A percentile compares a stretch with the other conserved stretches of the same genome.
Evolutionary conservation across 2,888 invertebrate species (phyloP).

Genomic region (Drosophila phalerata): DNA sequence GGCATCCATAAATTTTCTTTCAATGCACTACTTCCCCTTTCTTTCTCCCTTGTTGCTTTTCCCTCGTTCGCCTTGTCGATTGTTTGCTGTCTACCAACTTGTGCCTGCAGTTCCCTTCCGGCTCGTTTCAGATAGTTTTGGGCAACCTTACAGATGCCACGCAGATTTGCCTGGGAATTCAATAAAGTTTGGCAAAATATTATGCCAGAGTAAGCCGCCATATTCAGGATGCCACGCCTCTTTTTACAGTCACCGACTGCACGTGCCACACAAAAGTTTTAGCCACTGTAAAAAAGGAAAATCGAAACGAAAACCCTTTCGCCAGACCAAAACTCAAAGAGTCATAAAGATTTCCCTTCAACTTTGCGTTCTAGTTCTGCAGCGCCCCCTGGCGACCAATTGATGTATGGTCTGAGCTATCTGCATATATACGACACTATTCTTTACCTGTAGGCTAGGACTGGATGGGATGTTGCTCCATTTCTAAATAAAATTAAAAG

Average conservation of each 20-base stretch:
- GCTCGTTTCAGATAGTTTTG: not conserved
- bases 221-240: slow-evolving; percentile 50
- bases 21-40: slow-evolving; percentile 52
- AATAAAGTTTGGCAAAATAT: slow-evolving; percentile 82
- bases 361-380: slow-evolving; percentile 41
- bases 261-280: slow-evolving; percentile 72
- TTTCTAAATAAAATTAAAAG: slow-evolving; percentile 45
- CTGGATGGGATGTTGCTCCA: slow-evolving; percentile 13
- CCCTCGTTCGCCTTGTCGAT: slow-evolving; percentile 41
- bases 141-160: slow-evolving; percentile 57
- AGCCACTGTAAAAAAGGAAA: slow-evolving; percentile 26
- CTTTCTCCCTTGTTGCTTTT: not conserved
- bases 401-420: slow-evolving; percentile 66
- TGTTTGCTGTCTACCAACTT: slow-evolving; percentile 74
- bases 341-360: slow-evolving; percentile 73
- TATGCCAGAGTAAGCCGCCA: slow-evolving; percentile 62
- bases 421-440: slow-evolving; percentile 33
- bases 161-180: slow-evolving; percentile 77
- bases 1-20: slow-evolving; percentile 70
- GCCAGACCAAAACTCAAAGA: slow-evolving; percentile 59
- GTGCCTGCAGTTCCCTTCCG: slow-evolving; percentile 32
- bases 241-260: slow-evolving; percentile 34
- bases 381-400: slow-evolving; percentile 67
- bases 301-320: slow-evolving; percentile 32
- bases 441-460: slow-evolving; percentile 3